phyloP scores from a whole-genome alignment of 2,888 invertebrate species.

The Brachylomia viminalis region DNA sequence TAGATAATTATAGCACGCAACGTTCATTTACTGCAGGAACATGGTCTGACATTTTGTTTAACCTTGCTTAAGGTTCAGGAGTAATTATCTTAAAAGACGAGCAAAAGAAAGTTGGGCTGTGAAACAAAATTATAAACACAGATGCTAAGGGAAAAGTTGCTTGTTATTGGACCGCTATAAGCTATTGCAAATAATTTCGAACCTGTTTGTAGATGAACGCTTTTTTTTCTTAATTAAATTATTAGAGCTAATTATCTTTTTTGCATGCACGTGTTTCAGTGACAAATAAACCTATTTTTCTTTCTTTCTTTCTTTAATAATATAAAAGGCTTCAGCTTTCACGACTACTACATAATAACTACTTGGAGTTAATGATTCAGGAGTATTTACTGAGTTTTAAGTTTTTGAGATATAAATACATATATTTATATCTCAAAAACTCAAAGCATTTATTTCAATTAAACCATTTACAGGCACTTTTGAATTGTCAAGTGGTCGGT shows the following conservation, averaged over 20 bases:
- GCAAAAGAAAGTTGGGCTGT: conserved; percentile 30
- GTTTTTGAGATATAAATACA: no score
- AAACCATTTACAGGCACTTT: no score
- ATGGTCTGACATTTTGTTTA: conserved; percentile 35
- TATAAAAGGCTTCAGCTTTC: conserved; percentile 8
- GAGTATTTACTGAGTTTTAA: conserved; percentile 34
- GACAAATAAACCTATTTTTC: no score
- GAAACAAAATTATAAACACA: neutral
- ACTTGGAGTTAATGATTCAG: conserved; percentile 16
- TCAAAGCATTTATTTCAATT: no score
- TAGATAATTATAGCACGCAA: conserved; percentile 37
- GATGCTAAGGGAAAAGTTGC: neutral
- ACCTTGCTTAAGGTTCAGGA: conserved; percentile 5
- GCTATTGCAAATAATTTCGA: conserved; percentile 6
- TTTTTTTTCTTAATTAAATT: no score
- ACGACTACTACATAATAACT: neutral
- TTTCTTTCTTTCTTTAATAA: no score
- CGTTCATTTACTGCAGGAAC: conserved; percentile 24
- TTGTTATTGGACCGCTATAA: no score
- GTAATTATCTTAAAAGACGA: conserved; percentile 29
- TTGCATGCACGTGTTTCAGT: no score
- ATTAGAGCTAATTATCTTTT: no score
- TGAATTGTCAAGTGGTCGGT: no score
- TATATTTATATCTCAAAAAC: no score
- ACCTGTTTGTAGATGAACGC: neutral